Evolutionary conservation across 1,140 invertebrate genomes (phyloP), one percentile per base, ranked within the genome.

Genomic region (Thaumatotibia leucotreta): DNA sequence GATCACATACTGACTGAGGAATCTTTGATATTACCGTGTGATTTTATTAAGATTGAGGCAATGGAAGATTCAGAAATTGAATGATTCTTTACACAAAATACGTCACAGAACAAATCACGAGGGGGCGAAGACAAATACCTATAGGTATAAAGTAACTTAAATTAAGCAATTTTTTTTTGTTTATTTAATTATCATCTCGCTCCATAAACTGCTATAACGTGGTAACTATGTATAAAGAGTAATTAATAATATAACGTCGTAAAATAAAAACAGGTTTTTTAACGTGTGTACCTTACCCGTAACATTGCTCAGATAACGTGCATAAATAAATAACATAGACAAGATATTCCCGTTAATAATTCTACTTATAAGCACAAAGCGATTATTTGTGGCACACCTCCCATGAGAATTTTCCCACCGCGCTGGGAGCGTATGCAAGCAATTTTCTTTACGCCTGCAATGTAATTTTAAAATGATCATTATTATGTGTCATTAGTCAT

Each of bases 361-460:
- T 58, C 24, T 45, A 45, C 14, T 27, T 58, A 54, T n/a, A 27
- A 58, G 52, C 52, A 31, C 20, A 49, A 14, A n/a, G 23, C 11
- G 52, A 9, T 58, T 58, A 29, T 67, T 32, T 61, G n/a, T 45
- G 39, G 39, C 39, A 45, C 39, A 20, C 17, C 39, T 17, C 14
- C 35, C 75, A 71, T 83, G 82, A 70, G 82, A 83, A 73, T 73
- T 73, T 82, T 83, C 77, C 72, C 77, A 82, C 73, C 67, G 67
- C 58, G 65, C 66, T 61, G 52, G 23, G 52, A 58, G 14, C 24
- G 24, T 58, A 58, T 58, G 52, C 23, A 58, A 58, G 52, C 65
- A 73, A 74, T 73, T 70, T 77, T 29, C 67, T 69, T 32, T 62
- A 66, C 52, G n/a, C 52, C 29, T 58, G 52, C 54, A 73, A 61